Evolutionary conservation across 2,797 vertebrate genomes (phyloP).

Genomic region (Ctenosaura bakeri): DNA sequence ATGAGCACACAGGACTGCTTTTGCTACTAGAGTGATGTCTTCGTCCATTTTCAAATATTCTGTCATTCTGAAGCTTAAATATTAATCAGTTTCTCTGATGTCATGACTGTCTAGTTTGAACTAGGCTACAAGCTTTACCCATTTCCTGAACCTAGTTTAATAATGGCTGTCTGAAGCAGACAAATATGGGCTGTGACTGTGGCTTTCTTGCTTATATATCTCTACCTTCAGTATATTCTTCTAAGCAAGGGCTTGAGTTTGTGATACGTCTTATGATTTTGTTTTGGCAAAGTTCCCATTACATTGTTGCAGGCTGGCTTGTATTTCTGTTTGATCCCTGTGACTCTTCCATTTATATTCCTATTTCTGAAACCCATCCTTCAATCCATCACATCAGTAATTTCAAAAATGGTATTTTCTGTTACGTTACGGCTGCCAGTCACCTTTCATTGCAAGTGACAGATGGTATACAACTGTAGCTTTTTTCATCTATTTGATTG

Average conservation of each 20-base stretch:
- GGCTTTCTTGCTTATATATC: conserved; percentile 24
- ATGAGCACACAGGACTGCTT: conserved; percentile 76
- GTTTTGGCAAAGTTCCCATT: neutral
- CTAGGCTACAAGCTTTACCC: conserved; percentile 40
- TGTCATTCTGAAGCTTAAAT: conserved; percentile 38
- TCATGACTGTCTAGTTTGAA: conserved; percentile 11
- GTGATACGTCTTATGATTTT: conserved; percentile 8
- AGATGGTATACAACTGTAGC: neutral
- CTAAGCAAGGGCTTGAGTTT: rapidly evolving
- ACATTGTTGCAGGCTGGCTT: conserved; percentile 16
- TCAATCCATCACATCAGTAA: conserved; percentile 3
- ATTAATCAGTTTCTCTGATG: neutral
- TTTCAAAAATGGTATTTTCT: conserved; percentile 7
- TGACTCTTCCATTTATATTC: conserved; percentile 18
- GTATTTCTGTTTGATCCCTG: conserved; percentile 36
- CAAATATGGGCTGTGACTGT: conserved; percentile 24
- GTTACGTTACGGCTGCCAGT: conserved; percentile 28
- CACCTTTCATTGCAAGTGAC: conserved; percentile 22
- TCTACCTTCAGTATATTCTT: neutral
- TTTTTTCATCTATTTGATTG: conserved; percentile 33
- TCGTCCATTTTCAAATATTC: conserved; percentile 49
- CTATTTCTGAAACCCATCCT: conserved; percentile 8
- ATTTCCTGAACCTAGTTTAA: conserved; percentile 37
- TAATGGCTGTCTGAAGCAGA: conserved; percentile 9
- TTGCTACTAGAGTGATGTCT: conserved; percentile 70